Evolutionary conservation across 2,113 vertebrate genomes (phyloP), one percentile per base, ranked within the genome.

Genomic region (Corythaeola cristata): DNA sequence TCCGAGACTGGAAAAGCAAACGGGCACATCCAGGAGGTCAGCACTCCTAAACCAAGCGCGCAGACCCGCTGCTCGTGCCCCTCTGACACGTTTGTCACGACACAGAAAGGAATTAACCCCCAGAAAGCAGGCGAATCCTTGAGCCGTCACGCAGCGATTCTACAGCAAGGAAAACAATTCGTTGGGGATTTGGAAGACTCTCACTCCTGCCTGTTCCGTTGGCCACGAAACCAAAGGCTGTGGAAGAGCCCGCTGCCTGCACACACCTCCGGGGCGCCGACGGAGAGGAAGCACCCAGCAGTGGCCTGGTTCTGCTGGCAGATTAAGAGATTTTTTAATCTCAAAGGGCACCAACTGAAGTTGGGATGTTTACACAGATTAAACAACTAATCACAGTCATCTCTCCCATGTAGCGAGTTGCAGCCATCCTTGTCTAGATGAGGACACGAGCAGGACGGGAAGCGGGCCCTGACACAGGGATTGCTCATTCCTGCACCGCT

Each of bases 131-230:
- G 12, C 6, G 3, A 27, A 28, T 1, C 39, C 6, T 15, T 32
- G 6, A 32, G 44, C 18, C 1, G 1, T 10, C 12, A 26, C 0
- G 3, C 17, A 9, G 37, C 1, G 18, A 39, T 33, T 32, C 62
- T 12, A 8, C 33, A 15, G 47, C 44, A 30, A 33, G 39, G 63
- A 26, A 55, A 44, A 39, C 26, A 16, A n/a, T 3, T 30, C 35
- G 1, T 3, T 1, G 22, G 53, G 53, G 37, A 7, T 3, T 44
- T 76, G 5, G 23, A 26, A 22, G 26, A 11, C 37, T 41, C 58
- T 50, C 23, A 3, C 56, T 41, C 69, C 50, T 5, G 15, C 45
- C 22, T 37, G 5, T 16, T n/a, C 32, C 15, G 5, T 12, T 21
- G 4, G 11, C 20, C 24, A 5, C 0, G 33, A 49, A 14, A 2